phyloP scores from a whole-genome alignment of 2,888 invertebrate species.

The Lasioglossum vierecki region DNA sequence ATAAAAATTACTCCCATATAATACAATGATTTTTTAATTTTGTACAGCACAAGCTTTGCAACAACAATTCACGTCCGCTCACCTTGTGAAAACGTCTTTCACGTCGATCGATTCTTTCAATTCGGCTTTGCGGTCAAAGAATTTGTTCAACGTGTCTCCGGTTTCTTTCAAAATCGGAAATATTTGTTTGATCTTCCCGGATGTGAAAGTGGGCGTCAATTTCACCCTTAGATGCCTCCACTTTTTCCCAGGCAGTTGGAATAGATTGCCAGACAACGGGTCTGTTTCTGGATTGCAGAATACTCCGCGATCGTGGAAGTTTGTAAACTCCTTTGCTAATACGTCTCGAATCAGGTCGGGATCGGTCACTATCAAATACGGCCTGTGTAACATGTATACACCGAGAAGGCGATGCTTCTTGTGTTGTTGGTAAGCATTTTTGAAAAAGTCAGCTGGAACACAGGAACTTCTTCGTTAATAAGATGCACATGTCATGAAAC shows the following conservation, averaged over 20 bases:
- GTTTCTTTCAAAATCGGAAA: constrained; percentile 75
- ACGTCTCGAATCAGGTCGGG: constrained; percentile 77
- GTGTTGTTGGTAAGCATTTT: constrained; percentile 64
- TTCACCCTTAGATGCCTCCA: constrained; percentile 82
- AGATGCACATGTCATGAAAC: not conserved
- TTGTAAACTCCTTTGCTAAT: constrained; percentile 79
- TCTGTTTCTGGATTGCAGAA: constrained; percentile 77
- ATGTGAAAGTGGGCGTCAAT: constrained; percentile 83
- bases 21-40: no score
- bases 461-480: not conserved
- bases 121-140: constrained; percentile 50
- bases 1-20: no score
- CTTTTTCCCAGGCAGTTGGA: constrained; percentile 75
- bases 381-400: constrained; percentile 73
- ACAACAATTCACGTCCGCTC: not conserved
- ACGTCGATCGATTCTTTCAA: constrained; percentile 60
- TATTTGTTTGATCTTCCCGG: constrained; percentile 82
- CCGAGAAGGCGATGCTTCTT: constrained; percentile 75
- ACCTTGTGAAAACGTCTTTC: constrained; percentile 76
- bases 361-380: constrained; percentile 77
- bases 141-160: constrained; percentile 66
- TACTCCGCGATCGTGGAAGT: constrained; percentile 80
- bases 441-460: constrained; percentile 68
- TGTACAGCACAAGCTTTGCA: not conserved
- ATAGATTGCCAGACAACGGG: constrained; percentile 77